Evolutionary conservation across 2,888 invertebrate species (phyloP).

Genomic region (Folsomia manolachei): DNA sequence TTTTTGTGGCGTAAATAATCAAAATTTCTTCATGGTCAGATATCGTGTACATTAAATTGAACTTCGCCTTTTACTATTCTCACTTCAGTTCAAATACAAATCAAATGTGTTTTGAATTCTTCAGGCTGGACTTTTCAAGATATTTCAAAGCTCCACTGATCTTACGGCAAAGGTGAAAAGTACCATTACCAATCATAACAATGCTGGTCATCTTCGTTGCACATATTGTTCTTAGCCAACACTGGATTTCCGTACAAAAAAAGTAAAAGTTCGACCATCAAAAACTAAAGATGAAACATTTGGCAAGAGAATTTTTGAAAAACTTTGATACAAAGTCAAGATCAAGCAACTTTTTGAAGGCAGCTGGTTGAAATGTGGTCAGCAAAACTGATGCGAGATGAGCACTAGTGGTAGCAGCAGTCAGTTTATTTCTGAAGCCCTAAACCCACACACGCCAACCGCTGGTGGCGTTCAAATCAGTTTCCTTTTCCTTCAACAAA

Average conservation of each 20-base stretch:
- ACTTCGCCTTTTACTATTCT: too few species aligned
- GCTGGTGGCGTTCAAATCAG: too few species aligned
- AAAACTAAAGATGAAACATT: not conserved
- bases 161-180: not conserved
- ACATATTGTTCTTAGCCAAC: not conserved
- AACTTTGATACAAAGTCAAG: not conserved
- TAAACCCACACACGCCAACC: too few species aligned
- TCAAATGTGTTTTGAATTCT: too few species aligned
- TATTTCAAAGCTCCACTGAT: too few species aligned
- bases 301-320: not conserved
- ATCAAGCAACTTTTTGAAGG: not conserved
- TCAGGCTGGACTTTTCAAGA: too few species aligned
- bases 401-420: not conserved
- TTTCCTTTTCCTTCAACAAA: too few species aligned
- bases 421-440: not conserved
- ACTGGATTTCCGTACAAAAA: too few species aligned
- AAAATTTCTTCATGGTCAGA: too few species aligned
- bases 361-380: slow-evolving; percentile 15
- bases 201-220: not conserved
- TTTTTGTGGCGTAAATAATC: too few species aligned
- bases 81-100: too few species aligned
- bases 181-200: not conserved
- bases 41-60: too few species aligned
- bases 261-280: not conserved
- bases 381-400: not conserved